Evolutionary conservation across 37 sponge, comb jelly and placozoan genomes (phyloP).

Genomic region (Halichondria panicea): DNA sequence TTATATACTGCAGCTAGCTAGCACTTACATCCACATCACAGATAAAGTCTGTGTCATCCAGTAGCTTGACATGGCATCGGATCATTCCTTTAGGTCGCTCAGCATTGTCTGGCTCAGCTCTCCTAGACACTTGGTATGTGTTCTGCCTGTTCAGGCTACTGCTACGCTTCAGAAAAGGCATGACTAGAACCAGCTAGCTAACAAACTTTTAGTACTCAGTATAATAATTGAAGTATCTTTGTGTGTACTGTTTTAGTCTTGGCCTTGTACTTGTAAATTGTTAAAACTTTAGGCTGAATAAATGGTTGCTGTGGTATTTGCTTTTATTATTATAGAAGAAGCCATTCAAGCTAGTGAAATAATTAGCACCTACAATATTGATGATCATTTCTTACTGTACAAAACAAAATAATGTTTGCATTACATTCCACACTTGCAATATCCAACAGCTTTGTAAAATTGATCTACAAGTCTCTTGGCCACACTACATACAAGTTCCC

Average conservation of each 20-base stretch:
- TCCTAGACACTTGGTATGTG: conserved; percentile 19
- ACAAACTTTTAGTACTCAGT: too few species aligned
- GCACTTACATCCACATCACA: conserved; percentile 72
- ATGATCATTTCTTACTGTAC: too few species aligned
- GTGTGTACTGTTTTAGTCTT: too few species aligned
- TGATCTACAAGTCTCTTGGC: conserved; percentile 36
- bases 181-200: conserved; percentile 1
- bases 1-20: too few species aligned
- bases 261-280: too few species aligned
- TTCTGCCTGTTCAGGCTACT: conserved; percentile 31
- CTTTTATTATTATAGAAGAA: too few species aligned
- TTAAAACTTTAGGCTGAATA: too few species aligned
- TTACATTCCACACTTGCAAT: conserved; percentile 75
- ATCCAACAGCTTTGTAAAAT: conserved; percentile 59
- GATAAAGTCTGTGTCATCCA: conserved; percentile 59
- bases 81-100: conserved; percentile 48
- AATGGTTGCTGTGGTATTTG: too few species aligned
- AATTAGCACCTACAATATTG: too few species aligned
- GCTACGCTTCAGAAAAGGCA: conserved; percentile 46
- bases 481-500: conserved; percentile 20
- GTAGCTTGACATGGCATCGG: conserved; percentile 50
- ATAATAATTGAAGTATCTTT: too few species aligned
- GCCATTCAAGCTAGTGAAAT: too few species aligned
- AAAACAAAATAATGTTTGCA: too few species aligned
- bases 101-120: conserved; percentile 22